phyloP scores from a whole-genome alignment of 2,797 vertebrate species.

The Poeciliopsis presidionis region DNA sequence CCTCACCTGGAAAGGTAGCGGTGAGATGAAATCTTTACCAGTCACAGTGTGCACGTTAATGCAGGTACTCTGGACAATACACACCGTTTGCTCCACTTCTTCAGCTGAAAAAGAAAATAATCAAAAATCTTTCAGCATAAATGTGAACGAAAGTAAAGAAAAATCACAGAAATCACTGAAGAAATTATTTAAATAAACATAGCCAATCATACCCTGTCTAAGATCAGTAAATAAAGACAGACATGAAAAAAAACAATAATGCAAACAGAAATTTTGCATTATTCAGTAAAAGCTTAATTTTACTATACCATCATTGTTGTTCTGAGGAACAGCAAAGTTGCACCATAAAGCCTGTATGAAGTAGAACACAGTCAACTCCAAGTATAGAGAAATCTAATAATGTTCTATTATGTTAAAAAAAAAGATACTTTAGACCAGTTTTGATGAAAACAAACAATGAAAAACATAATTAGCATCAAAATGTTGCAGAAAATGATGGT shows the following conservation, averaged over 20 bases:
- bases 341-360: conserved; percentile 93
- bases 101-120: conserved; percentile 64
- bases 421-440: not conserved
- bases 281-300: not conserved
- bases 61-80: conserved; percentile 93
- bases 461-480: not conserved
- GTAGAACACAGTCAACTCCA: conserved; percentile 43
- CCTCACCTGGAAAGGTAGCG: conserved; percentile 93
- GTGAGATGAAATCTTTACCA: conserved; percentile 95
- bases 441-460: not conserved
- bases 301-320: conserved; percentile 75
- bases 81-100: conserved; percentile 90
- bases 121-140: not conserved
- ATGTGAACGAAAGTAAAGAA: not conserved
- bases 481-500: not conserved
- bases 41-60: conserved; percentile 93
- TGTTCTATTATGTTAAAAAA: not conserved
- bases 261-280: too few species aligned
- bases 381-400: not conserved
- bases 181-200: too few species aligned
- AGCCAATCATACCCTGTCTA: too few species aligned
- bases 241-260: too few species aligned
- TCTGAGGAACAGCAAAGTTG: conserved; percentile 88
- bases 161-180: not conserved
- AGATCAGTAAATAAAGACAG: too few species aligned